Conservation (phyloP, 2,797 vertebrate species). For the Saguinus oedipus region DNA sequence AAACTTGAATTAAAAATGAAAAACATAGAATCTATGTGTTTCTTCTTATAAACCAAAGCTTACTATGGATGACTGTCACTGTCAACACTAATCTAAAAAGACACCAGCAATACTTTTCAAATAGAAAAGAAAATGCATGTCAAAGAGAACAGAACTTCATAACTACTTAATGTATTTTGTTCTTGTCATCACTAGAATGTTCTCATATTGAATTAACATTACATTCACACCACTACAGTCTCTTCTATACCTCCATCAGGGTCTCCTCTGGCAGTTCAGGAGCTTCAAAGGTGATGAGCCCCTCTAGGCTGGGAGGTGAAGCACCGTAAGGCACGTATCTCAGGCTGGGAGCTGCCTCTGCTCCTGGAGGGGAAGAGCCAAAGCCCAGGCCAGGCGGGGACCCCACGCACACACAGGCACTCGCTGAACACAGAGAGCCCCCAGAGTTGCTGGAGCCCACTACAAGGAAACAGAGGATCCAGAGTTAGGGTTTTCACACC, state of each 20-base stretch:
- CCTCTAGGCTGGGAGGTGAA: constrained; percentile 96
- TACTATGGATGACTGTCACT: not conserved
- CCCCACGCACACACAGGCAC: constrained; percentile 91
- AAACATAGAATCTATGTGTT: not conserved
- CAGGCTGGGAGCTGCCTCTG: constrained; percentile 91
- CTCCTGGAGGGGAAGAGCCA: constrained; percentile 92
- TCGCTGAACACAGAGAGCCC: constrained; percentile 95
- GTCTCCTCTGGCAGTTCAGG: constrained; percentile 98
- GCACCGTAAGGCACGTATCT: constrained; percentile 96
- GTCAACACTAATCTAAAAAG: not conserved
- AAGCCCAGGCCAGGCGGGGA: constrained; percentile 92
- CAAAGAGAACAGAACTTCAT: not conserved
- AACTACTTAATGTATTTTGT: not conserved
- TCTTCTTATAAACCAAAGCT: not conserved
- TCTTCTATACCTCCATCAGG: constrained; percentile 94
- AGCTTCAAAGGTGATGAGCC: constrained; percentile 97
- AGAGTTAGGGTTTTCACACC: not conserved
- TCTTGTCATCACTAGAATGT: constrained; percentile 1
- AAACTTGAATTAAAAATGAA: constrained; percentile 11
- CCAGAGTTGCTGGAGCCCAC: constrained; percentile 96
- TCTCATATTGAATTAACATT: constrained; percentile 33
- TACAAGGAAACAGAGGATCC: constrained; percentile 78
- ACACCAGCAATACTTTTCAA: constrained; percentile 7
- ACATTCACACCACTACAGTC: constrained; percentile 10
- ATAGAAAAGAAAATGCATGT: not conserved